Base-by-base conservation (phyloP, 2,888 invertebrate species). In the Tiliacea aurago region DNA sequence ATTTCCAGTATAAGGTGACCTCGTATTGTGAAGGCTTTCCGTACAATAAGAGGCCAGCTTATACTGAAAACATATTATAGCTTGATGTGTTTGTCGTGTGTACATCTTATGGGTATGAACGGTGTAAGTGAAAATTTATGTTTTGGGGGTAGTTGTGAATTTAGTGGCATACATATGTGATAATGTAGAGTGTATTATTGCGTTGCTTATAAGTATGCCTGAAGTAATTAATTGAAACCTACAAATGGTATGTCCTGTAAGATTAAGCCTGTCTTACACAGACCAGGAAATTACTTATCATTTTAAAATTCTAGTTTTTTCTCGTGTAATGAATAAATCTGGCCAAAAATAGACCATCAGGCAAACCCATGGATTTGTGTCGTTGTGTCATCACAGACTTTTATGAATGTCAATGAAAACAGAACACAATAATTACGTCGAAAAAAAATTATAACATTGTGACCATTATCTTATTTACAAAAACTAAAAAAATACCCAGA, bases 61-160 rank as follows among this genome's bases (percentile, higher is more conserved):
- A 7, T n/a, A 28, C n/a, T 28, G 45, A 37, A 18, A n/a, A 45
- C 20, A 10, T 28, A 1, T 15, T 13, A 7, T 13, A 28, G 10
- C 18, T 37, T n/a, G 37, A 45, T n/a, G n/a, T 75, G 23, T 3
- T n/a, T 13, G 33, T 28, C 13, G 45, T 37, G 3, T 4, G 43
- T 63, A 70, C 53, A 23, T 72, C 49, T 71, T 55, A 69, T 47
- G 18, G 58, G 20, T 64, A 53, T 53, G 53, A 68, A 68, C 49
- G 28, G 28, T 62, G 53, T 62, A 63, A 56, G 76, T 71, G 77
- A 53, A 67, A 81, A 82, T 82, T 68, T 71, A 80, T 81, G 67
- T 72, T 81, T 64, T 73, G 64, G 33, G 58, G 53, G 71, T 81
- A 72, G 49, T 67, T 59, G 37, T 58, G 71, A 72, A 67, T 59